Conservation (phyloP, 2,113 vertebrate genomes). For the Cyprinodon brontotheroides region DNA sequence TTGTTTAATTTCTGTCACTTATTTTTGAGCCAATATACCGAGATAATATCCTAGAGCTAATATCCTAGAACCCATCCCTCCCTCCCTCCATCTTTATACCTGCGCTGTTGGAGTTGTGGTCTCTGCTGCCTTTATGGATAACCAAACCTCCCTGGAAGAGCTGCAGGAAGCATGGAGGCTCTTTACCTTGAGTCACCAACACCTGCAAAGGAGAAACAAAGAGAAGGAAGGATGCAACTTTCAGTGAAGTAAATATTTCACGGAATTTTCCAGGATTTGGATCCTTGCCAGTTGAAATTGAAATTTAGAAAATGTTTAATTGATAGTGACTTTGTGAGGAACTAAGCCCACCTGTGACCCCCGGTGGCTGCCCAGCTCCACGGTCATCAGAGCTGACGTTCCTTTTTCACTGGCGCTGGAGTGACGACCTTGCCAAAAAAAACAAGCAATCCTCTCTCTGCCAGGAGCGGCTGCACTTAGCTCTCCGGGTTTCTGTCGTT, state of each 20-base stretch:
- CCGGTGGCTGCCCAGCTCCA: slow-evolving; percentile 82
- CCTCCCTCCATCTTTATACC: slow-evolving; percentile 46
- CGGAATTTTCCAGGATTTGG: too few relatives aligned
- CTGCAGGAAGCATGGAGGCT: slow-evolving; percentile 83
- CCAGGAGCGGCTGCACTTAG: slow-evolving; percentile 73
- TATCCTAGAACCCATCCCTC: neutral
- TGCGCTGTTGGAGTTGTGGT: slow-evolving; percentile 53
- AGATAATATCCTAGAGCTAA: too few relatives aligned
- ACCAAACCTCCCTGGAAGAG: slow-evolving; percentile 82
- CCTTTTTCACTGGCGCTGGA: slow-evolving; percentile 82
- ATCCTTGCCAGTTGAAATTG: too few relatives aligned
- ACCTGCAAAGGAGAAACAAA: slow-evolving; percentile 58
- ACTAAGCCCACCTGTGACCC: slow-evolving; percentile 67
- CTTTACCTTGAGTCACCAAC: slow-evolving; percentile 81
- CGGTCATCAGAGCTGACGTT: slow-evolving; percentile 83
- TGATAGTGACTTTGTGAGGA: neutral
- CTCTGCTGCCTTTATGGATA: slow-evolving; percentile 79
- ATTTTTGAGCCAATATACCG: too few relatives aligned
- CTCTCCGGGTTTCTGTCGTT: slow-evolving; percentile 79
- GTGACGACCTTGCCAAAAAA: slow-evolving; percentile 83
- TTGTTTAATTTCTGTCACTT: too few relatives aligned
- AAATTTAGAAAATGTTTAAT: neutral
- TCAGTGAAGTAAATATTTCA: neutral
- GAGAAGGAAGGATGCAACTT: neutral
- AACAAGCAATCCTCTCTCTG: slow-evolving; percentile 79